phyloP scores from a whole-genome alignment of 2,797 vertebrate genomes.

The Halcyon smyrnensis region DNA sequence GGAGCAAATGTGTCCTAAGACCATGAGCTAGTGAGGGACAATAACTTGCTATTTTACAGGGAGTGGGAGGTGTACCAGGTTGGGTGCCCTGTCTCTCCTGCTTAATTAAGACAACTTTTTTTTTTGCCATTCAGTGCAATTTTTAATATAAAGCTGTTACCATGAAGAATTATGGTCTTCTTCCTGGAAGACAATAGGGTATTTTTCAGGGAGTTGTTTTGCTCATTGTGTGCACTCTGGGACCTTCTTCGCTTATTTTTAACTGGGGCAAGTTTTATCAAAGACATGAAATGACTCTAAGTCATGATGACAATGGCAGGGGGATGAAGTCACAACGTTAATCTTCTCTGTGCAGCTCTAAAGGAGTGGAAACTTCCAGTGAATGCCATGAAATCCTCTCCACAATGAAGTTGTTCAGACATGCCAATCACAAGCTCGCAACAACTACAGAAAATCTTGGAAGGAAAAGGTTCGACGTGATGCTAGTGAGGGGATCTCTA shows the following conservation, averaged over 20 bases:
- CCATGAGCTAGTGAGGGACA: neutral
- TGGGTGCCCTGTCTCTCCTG: neutral
- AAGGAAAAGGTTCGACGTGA: neutral
- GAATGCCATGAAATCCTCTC: slow-evolving; percentile 29
- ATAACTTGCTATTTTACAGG: accelerated
- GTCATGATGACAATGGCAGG: neutral
- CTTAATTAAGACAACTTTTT: neutral
- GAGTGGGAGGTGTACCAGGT: neutral
- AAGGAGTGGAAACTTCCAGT: slow-evolving; percentile 4
- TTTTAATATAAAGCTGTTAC: neutral
- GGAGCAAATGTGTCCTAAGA: neutral
- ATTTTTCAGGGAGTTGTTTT: neutral
- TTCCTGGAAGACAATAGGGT: neutral
- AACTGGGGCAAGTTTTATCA: neutral
- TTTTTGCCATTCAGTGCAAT: neutral
- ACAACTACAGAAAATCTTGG: neutral
- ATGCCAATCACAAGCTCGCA: neutral
- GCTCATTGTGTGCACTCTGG: neutral
- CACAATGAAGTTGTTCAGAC: neutral
- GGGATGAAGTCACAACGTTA: neutral
- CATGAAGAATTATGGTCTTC: neutral
- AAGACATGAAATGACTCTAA: neutral
- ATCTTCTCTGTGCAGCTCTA: neutral
- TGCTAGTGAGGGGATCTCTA: accelerated
- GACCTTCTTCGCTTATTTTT: neutral